Evolutionary conservation across 1,140 invertebrate species (phyloP), one percentile per base, ranked within the genome.

Genomic region (Drosophila mojavensis): DNA sequence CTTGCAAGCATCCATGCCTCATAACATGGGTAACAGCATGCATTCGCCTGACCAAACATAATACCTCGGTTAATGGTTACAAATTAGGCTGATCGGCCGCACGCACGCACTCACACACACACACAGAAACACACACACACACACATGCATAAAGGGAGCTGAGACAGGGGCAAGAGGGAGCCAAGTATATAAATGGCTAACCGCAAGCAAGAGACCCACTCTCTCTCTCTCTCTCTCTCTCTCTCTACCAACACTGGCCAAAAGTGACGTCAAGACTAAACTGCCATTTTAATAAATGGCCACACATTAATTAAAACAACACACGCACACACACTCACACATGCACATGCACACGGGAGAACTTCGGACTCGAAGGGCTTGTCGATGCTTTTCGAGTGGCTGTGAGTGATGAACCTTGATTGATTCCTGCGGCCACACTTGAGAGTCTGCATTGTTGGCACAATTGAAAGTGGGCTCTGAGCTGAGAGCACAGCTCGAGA

Each of bases 241-340:
- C 43, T 63, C 48, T 5, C 3, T 2, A 30, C 20, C 30, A 56
- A 13, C 17, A 33, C 48, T 72, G 64, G 56, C 54, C 70, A 61
- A 61, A 73, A 63, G 36, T 69, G 71, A 70, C 48, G 73, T 58
- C 62, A 76, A 81, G 78, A 70, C 75, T 86, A 81, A 90, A 85
- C 90, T 91, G 90, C 85, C 90, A 91, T 91, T 91, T 88, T 91
- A 83, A 91, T 91, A 91, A 91, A 91, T 91, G 90, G 85, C 78
- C 83, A 75, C 59, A 78, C 90, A 91, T 91, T 91, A 91, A 91
- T 91, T 91, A 91, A 85, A 79, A 41, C 68, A 74, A 56, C 69
- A 78, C 78, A 74, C 61, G 68, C 50, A 51, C 67, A 48, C 39
- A 13, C 45, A 45, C 51, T 39, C 55, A 56, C 47, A 24, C 43